These are phyloP conservation scores for Lynx canadensis DNA, from an alignment of 2,113 vertebrate genomes.

Conservation along the genomic window DNA sequence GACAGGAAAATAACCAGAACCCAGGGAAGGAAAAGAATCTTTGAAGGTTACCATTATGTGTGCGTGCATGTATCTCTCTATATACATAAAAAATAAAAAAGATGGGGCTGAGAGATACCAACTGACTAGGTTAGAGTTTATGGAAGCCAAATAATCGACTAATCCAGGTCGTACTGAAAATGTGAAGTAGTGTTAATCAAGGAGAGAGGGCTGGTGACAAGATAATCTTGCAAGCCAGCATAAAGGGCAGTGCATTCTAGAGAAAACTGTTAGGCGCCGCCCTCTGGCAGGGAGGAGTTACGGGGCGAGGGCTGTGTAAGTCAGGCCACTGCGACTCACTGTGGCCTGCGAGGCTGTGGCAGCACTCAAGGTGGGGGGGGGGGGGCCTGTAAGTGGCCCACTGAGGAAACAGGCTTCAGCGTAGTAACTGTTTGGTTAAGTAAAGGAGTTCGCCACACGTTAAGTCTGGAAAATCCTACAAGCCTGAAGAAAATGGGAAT, in stretches of 20 bases:
- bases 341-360: not conserved
- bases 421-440: not conserved
- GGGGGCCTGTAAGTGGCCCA: not conserved
- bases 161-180: not conserved
- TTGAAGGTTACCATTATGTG: not conserved
- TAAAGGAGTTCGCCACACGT: not conserved
- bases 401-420: not conserved
- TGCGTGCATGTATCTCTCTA: no score
- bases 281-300: not conserved
- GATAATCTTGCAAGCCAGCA: not conserved
- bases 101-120: not conserved
- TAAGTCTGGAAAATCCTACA: not conserved
- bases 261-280: not conserved
- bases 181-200: not conserved
- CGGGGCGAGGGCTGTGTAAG: not conserved
- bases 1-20: conserved; percentile 36
- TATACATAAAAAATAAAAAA: not conserved
- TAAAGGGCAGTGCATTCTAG: not conserved
- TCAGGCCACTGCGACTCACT: not conserved
- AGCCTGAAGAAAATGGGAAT: conserved; percentile 9
- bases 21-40: not conserved
- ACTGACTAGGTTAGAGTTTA: not conserved
- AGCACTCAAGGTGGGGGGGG: fast-evolving
- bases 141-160: not conserved
- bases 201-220: not conserved